These are phyloP conservation scores for Rhysida immarginata DNA, from an alignment of 1,140 invertebrate species.

Conservation along the genomic window DNA sequence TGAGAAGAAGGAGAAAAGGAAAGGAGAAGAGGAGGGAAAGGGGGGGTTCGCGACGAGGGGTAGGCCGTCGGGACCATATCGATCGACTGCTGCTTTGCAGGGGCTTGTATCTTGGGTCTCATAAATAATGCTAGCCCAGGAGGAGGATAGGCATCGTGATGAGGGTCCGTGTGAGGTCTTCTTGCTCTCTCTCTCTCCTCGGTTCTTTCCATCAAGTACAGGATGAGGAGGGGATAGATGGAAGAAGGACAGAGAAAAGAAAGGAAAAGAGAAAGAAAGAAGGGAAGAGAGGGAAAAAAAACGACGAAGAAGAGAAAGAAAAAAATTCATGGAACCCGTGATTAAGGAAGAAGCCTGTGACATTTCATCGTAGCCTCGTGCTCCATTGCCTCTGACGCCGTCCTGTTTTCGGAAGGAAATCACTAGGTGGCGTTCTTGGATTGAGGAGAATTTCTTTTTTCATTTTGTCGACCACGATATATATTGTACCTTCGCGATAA, in stretches of 20 bases:
- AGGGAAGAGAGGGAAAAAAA: neutral
- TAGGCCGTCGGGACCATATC: neutral
- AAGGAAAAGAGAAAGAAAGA: neutral
- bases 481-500: no score
- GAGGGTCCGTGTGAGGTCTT: neutral
- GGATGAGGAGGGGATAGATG: neutral
- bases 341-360: no score
- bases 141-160: neutral
- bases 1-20: no score
- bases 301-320: neutral
- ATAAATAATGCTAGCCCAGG: constrained; percentile 1
- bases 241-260: neutral
- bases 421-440: no score
- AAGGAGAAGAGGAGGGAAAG: no score
- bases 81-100: neutral
- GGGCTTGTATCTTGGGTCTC: neutral
- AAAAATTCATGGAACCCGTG: neutral
- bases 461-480: no score
- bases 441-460: no score
- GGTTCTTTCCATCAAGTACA: neutral
- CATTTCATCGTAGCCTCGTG: no score
- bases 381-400: no score
- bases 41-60: no score
- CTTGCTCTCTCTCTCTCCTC: neutral
- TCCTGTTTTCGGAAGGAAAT: no score